phyloP scores from a whole-genome alignment of 1,140 invertebrate genomes.

The Nomia melanderi region DNA sequence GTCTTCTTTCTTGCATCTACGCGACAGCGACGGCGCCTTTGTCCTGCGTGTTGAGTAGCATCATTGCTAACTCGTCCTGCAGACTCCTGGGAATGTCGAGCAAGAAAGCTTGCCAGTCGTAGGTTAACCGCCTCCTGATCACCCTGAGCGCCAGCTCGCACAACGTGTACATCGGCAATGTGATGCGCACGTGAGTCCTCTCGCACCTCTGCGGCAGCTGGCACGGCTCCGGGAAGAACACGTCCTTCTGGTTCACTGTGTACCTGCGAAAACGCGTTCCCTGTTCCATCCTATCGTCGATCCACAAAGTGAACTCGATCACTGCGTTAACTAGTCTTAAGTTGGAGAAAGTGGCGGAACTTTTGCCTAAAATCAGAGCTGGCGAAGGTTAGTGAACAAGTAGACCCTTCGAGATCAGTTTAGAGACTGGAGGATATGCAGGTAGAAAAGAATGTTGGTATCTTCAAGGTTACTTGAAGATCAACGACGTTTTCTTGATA shows the following conservation, averaged over 20 bases:
- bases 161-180: constrained; percentile 73
- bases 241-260: constrained; percentile 68
- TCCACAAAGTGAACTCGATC: too few species aligned
- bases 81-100: constrained; percentile 72
- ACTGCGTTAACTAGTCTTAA: neutral
- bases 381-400: too few species aligned
- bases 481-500: too few species aligned
- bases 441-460: too few species aligned
- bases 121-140: constrained; percentile 63
- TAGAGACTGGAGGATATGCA: too few species aligned
- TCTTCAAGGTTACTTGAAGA: too few species aligned
- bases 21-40: too few species aligned
- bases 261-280: constrained; percentile 65
- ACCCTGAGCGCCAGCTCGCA: constrained; percentile 71
- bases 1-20: too few species aligned
- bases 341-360: neutral
- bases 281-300: neutral
- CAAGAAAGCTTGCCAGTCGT: constrained; percentile 73
- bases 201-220: constrained; percentile 54
- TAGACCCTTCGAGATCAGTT: too few species aligned
- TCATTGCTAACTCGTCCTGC: constrained; percentile 64
- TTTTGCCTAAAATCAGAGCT: too few species aligned
- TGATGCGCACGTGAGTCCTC: constrained; percentile 71
- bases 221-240: constrained; percentile 73
- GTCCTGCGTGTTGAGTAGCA: constrained; percentile 45